Base-by-base conservation (phyloP, 2,797 vertebrate genomes). In the Microctenopoma lineatum region DNA sequence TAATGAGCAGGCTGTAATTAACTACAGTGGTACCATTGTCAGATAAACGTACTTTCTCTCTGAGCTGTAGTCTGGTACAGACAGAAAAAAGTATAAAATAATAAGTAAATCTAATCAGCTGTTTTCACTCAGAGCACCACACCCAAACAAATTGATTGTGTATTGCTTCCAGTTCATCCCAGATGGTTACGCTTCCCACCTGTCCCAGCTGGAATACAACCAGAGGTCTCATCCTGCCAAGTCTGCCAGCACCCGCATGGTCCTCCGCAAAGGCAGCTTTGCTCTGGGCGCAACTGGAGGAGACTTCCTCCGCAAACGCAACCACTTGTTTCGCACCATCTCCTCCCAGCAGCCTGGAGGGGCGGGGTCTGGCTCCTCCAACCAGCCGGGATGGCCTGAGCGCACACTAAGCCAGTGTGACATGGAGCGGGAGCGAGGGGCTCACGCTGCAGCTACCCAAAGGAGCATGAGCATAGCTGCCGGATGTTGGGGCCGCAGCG, bases 401-500 rank as follows among this genome's bases (percentile, higher is more conserved):
- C 94, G 97, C 63, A 96, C 96, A 1, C 96, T 86, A 78, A 95
- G 94, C 88, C 94, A 97, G 86, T 96, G 94, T 0, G 97, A 98
- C 41, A 15, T 91, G 2, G 96, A 97, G 64, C 91, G 94, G 26
- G 96, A 96, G 5, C 90, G 91, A 50, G 82, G 46, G 8, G 8
- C 53, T 34, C 32, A 34, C 5, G 42, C 83, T 18, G 51, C 83
- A 14, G 92, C 94, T 0, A 92, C 95, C 3, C 94, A 93, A 79
- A 94, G 98, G 77, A 99, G 96, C 81, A 96, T 97, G 96, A 99
- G 97, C 69, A 87, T 99, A 6, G 97, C 97, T 0, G 95, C 96
- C 0, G 95, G 96, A 26, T 99, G 97, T 92, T 99, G 97, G 96
- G 96, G 96, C 14, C 96, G 97, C 3, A 92, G 93, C 54, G 60